These are phyloP conservation scores for Amphipyra berbera DNA, from an alignment of 2,888 invertebrate genomes.

Conservation along the genomic window DNA sequence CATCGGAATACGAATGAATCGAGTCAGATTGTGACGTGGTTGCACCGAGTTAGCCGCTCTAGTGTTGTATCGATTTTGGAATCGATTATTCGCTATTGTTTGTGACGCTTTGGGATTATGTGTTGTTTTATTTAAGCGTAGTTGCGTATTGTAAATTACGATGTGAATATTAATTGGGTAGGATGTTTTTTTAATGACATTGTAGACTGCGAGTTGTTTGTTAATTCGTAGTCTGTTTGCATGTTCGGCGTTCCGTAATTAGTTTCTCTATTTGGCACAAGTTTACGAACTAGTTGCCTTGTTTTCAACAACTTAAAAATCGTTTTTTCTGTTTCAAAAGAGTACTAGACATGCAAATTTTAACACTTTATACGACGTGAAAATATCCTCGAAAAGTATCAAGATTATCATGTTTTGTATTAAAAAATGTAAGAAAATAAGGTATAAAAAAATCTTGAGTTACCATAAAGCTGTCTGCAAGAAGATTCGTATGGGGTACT, in stretches of 20 bases:
- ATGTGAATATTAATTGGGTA: constrained; percentile 67
- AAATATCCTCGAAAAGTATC: constrained; percentile 36
- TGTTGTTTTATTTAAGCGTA: constrained; percentile 62
- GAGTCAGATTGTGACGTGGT: constrained; percentile 70
- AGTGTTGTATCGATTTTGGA: constrained; percentile 70
- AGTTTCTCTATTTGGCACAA: constrained; percentile 39
- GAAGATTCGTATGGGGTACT: constrained; percentile 66
- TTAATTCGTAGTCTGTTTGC: constrained; percentile 58
- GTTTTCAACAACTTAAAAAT: constrained; percentile 37
- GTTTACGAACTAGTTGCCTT: constrained; percentile 13
- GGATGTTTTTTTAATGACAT: constrained; percentile 59
- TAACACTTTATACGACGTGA: constrained; percentile 24
- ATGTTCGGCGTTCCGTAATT: constrained; percentile 52
- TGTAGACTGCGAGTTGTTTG: constrained; percentile 50
- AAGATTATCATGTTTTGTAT: constrained; percentile 48
- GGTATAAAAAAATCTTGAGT: constrained; percentile 57
- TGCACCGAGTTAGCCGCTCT: constrained; percentile 74
- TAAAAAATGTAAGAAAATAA: constrained; percentile 55
- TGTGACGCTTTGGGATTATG: constrained; percentile 63
- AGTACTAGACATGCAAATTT: constrained; percentile 43
- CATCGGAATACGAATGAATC: constrained; percentile 80
- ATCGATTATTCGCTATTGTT: constrained; percentile 73
- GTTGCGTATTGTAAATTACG: constrained; percentile 64
- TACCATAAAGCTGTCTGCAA: constrained; percentile 69
- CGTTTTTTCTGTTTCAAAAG: constrained; percentile 35